Conservation (phyloP, 37 sponge, comb jelly and placozoan genomes). For the Beroe ovata region DNA sequence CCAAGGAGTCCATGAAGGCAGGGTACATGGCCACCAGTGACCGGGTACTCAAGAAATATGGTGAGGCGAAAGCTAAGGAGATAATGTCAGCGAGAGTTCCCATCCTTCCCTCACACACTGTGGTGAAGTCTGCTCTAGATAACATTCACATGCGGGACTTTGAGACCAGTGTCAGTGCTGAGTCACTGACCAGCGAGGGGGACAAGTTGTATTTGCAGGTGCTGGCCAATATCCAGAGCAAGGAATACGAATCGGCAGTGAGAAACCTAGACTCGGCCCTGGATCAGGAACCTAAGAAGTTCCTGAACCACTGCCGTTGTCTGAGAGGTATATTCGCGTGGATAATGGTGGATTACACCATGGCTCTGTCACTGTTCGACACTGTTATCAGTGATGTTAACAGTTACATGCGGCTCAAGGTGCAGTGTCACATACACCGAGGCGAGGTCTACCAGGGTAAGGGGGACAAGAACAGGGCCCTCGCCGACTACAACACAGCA, state of each 20-base stretch:
- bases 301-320: constrained; percentile 34
- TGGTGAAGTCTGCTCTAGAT: constrained; percentile 21
- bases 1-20: constrained; percentile 51
- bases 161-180: neutral
- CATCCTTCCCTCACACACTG: constrained; percentile 37
- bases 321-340: constrained; percentile 40
- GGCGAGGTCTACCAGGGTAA: constrained; percentile 50
- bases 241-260: neutral
- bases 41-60: constrained; percentile 20
- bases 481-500: constrained; percentile 54
- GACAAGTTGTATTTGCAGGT: constrained; percentile 21
- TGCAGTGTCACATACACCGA: constrained; percentile 35
- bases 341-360: constrained; percentile 37
- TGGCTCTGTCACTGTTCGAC: neutral
- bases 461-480: constrained; percentile 55
- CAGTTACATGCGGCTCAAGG: constrained; percentile 42
- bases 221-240: neutral
- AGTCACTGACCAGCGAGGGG: constrained; percentile 2
- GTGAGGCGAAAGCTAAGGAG: constrained; percentile 40
- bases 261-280: neutral
- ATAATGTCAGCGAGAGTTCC: neutral
- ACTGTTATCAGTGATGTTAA: constrained; percentile 9
- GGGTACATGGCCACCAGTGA: constrained; percentile 67
- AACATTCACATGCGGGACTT: constrained; percentile 67
- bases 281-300: neutral